phyloP scores from a whole-genome alignment of 2,797 vertebrate species.

The Octomys mimax region DNA sequence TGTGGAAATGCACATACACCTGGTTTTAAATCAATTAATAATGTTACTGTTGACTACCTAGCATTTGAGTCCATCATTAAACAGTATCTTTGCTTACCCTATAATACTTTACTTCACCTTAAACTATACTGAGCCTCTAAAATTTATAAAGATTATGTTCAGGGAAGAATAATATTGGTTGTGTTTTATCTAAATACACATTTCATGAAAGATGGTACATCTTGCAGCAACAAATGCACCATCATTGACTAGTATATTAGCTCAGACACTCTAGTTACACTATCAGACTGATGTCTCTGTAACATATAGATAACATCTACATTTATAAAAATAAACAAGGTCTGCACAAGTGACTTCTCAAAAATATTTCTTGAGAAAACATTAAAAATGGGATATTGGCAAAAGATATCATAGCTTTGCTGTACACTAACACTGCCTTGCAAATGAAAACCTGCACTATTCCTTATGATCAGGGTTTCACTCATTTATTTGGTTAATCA shows the following conservation, averaged over 20 bases:
- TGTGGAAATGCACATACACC: conserved; percentile 84
- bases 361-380: conserved; percentile 80
- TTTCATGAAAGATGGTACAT: conserved; percentile 78
- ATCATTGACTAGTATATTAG: conserved; percentile 80
- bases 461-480: conserved; percentile 90
- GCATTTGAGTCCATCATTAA: conserved; percentile 65
- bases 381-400: conserved; percentile 82
- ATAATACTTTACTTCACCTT: conserved; percentile 73
- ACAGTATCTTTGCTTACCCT: conserved; percentile 72
- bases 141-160: conserved; percentile 74
- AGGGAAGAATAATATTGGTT: conserved; percentile 70
- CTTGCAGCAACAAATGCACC: conserved; percentile 81
- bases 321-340: conserved; percentile 83
- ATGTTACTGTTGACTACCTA: conserved; percentile 68
- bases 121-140: conserved; percentile 67
- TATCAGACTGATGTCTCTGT: conserved; percentile 81
- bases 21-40: conserved; percentile 82
- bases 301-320: conserved; percentile 85
- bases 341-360: conserved; percentile 80
- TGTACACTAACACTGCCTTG: conserved; percentile 83
- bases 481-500: conserved; percentile 91
- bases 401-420: conserved; percentile 83
- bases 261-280: conserved; percentile 83
- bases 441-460: conserved; percentile 84
- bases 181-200: conserved; percentile 72